Conservation (phyloP, 2,888 invertebrate genomes). For the Ennomos quercinarius region DNA sequence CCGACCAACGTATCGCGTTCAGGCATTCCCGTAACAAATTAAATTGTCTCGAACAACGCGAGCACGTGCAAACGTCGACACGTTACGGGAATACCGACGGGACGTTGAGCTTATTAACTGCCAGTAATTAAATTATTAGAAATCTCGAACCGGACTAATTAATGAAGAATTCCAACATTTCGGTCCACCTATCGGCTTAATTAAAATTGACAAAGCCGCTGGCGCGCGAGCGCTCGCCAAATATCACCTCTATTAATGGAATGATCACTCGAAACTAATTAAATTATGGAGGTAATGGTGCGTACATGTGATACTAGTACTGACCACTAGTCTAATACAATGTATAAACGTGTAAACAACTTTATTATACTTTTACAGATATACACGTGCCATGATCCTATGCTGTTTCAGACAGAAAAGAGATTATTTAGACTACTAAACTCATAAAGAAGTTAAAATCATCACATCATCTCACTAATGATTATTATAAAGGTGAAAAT, state of each 20-base stretch:
- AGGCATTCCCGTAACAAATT: conserved; percentile 42
- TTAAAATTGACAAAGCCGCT: conserved; percentile 84
- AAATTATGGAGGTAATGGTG: conserved; percentile 84
- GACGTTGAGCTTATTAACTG: conserved; percentile 76
- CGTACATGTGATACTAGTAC: conserved; percentile 76
- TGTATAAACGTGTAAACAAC: conserved; percentile 1
- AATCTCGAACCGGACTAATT: conserved; percentile 82
- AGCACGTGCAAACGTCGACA: conserved; percentile 62
- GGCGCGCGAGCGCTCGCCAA: conserved; percentile 73
- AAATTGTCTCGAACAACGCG: conserved; percentile 43
- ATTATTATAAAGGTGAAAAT: too few species aligned
- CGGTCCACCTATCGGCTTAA: conserved; percentile 82
- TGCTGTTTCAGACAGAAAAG: too few species aligned
- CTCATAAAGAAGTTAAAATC: too few species aligned
- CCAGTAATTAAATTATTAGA: conserved; percentile 85
- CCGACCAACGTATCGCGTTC: conserved; percentile 9
- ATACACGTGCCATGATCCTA: too few species aligned
- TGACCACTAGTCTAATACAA: conserved; percentile 22
- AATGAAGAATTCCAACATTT: conserved; percentile 84
- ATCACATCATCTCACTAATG: too few species aligned
- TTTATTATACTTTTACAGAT: too few species aligned
- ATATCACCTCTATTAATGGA: conserved; percentile 83
- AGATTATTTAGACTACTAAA: too few species aligned
- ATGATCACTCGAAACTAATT: conserved; percentile 85
- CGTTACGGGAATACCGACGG: conserved; percentile 74